Conservation (phyloP, 37 sponge, comb jelly and placozoan species). For the Aphrocallistes beatrix region DNA sequence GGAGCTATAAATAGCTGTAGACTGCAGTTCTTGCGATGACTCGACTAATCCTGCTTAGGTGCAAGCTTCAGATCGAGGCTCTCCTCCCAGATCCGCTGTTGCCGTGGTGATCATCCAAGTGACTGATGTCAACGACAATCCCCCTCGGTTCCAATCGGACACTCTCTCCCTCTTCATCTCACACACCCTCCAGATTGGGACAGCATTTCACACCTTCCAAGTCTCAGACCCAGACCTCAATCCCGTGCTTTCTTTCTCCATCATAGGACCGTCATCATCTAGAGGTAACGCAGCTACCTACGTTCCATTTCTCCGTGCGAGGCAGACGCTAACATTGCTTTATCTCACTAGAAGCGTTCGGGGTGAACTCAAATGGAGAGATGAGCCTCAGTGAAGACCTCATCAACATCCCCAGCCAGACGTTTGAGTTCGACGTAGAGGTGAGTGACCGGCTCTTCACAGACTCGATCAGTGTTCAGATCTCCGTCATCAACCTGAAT, state of each 20-base stretch:
- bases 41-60: background rate
- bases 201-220: background rate
- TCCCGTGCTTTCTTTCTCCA: background rate
- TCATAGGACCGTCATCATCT: background rate
- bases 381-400: background rate
- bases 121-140: constrained; percentile 44
- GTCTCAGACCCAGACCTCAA: background rate
- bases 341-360: background rate
- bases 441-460: background rate
- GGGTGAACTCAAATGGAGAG: background rate
- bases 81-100: constrained; percentile 19
- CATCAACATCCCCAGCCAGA: background rate
- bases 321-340: too few relatives aligned
- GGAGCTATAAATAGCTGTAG: background rate
- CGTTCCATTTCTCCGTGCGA: too few relatives aligned
- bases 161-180: background rate
- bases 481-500: background rate
- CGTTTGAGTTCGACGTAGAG: background rate
- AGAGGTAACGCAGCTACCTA: background rate
- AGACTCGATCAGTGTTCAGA: background rate
- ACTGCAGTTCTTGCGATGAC: background rate
- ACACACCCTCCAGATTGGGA: background rate
- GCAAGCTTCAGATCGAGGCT: background rate
- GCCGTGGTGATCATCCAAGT: constrained; percentile 32
- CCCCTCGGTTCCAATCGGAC: constrained; percentile 31